A percentile compares a stretch with the other conserved stretches of the same genome.
These are phyloP conservation scores for Bemisia tabaci DNA, from an alignment of 1,140 invertebrate genomes.

Conservation along the genomic window DNA sequence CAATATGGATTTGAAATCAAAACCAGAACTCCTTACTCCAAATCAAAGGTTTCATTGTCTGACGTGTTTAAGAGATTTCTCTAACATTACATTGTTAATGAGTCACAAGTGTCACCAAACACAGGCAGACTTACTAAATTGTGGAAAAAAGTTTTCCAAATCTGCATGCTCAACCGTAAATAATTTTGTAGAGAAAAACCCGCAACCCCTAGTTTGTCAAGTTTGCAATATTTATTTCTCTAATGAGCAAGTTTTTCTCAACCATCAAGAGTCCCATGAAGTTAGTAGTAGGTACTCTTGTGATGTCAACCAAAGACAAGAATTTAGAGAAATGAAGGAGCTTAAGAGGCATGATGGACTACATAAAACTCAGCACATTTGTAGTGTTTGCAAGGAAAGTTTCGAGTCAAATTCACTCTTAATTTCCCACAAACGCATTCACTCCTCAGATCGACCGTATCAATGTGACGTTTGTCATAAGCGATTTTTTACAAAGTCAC, in stretches of 20 bases:
- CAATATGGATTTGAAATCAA: background rate
- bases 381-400: constrained; percentile 18
- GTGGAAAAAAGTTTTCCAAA: background rate
- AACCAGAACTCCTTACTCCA: background rate
- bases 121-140: background rate
- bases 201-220: background rate
- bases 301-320: background rate
- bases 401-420: constrained; percentile 20
- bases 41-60: background rate
- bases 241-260: background rate
- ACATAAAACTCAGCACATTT: constrained; percentile 12
- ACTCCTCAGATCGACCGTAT: constrained; percentile 37
- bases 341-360: background rate
- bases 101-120: background rate
- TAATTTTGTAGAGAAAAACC: background rate
- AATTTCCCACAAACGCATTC: constrained; percentile 18
- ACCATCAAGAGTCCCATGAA: background rate
- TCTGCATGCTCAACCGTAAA: background rate
- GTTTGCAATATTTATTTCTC: background rate
- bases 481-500: constrained; percentile 78
- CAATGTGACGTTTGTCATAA: constrained; percentile 75
- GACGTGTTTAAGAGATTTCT: background rate
- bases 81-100: background rate
- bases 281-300: background rate
- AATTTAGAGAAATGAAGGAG: too few species aligned